Conservation (phyloP, 1,140 invertebrate genomes). For the Brachionus rubens region DNA sequence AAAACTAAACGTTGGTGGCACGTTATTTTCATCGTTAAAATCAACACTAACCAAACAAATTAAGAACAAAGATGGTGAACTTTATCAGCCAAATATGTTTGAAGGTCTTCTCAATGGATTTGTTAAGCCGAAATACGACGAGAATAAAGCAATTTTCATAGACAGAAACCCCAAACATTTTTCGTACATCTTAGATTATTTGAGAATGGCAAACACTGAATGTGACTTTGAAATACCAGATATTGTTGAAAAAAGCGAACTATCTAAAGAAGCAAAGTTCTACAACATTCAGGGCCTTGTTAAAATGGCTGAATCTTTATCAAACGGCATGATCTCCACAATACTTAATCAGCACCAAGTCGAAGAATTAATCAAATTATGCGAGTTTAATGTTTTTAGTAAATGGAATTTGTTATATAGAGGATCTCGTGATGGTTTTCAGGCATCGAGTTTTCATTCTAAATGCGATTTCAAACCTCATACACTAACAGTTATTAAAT, state of each 20-base stretch:
- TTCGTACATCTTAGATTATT: conserved; percentile 25
- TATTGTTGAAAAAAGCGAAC: not conserved
- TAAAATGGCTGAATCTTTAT: not conserved
- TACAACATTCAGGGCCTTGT: conserved; percentile 24
- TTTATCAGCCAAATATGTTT: no score
- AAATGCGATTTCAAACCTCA: not conserved
- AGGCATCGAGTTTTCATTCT: not conserved
- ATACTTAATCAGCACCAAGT: not conserved
- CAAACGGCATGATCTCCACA: not conserved
- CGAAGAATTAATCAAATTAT: not conserved
- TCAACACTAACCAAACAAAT: no score
- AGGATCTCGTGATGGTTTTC: not conserved
- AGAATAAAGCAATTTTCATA: conserved; percentile 21
- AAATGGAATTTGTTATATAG: not conserved
- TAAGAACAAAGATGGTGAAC: no score
- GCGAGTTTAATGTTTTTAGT: not conserved
- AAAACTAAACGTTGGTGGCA: no score
- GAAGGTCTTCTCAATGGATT: not conserved
- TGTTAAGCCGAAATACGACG: not conserved
- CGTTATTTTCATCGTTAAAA: no score
- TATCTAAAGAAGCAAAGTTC: conserved; percentile 21
- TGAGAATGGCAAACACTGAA: conserved; percentile 17
- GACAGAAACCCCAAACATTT: conserved; percentile 19
- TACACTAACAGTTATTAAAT: not conserved
- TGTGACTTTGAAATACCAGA: not conserved